Conservation (phyloP, 2,888 invertebrate species). For the Vandiemenella viatica region DNA sequence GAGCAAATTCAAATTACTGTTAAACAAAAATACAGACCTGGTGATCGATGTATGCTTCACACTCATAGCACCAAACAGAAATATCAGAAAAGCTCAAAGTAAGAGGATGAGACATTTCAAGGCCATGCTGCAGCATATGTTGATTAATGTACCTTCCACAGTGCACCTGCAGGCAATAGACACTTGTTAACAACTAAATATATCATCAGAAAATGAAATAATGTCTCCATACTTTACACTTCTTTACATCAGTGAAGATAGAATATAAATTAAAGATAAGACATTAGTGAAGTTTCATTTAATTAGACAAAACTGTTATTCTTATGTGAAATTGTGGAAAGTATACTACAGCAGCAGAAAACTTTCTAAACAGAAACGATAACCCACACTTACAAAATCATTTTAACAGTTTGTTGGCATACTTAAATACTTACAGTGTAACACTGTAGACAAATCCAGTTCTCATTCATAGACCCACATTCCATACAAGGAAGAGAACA, state of each 20-base stretch:
- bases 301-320: too few species aligned
- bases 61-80: conserved; percentile 76
- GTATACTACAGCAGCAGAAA: too few species aligned
- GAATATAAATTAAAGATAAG: too few species aligned
- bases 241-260: too few species aligned
- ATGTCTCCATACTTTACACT: too few species aligned
- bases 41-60: conserved; percentile 69
- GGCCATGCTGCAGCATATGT: conserved; percentile 60
- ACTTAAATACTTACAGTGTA: conserved; percentile 31
- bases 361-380: too few species aligned
- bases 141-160: conserved; percentile 67
- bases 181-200: background rate
- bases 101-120: conserved; percentile 48
- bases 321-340: too few species aligned
- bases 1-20: too few species aligned
- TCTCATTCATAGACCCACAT: conserved; percentile 50
- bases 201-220: too few species aligned
- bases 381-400: too few species aligned
- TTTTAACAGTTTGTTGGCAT: too few species aligned
- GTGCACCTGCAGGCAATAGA: conserved; percentile 31
- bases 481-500: conserved; percentile 37
- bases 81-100: conserved; percentile 67
- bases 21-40: conserved; percentile 28
- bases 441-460: conserved; percentile 63
- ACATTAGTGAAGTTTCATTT: too few species aligned